Conservation (phyloP, 2,113 vertebrate genomes). For the Lasiurus borealis region DNA sequence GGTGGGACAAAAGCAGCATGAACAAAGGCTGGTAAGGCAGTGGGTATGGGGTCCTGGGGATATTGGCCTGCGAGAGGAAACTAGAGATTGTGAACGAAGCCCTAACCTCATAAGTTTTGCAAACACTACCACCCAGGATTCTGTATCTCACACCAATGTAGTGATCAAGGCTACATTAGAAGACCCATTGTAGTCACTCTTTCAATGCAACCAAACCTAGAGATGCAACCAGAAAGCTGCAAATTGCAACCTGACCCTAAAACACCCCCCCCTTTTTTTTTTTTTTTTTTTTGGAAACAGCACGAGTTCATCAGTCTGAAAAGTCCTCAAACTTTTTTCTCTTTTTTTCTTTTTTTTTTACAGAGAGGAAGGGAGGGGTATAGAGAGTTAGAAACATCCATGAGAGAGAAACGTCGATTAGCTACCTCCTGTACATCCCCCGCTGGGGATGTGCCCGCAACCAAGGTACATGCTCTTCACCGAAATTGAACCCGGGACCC, state of each 20-base stretch:
- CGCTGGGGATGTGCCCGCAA: too few relatives aligned
- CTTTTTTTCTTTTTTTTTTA: too few relatives aligned
- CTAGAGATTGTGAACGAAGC: background rate
- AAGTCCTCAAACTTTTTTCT: background rate
- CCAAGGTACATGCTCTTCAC: too few relatives aligned
- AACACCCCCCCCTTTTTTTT: too few relatives aligned
- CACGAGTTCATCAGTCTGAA: background rate
- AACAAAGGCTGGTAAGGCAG: background rate
- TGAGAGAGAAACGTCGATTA: too few relatives aligned
- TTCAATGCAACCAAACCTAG: background rate
- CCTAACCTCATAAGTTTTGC: background rate
- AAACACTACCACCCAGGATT: background rate
- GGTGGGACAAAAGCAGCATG: background rate
- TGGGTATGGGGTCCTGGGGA: background rate
- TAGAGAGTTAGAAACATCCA: too few relatives aligned
- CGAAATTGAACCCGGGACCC: too few relatives aligned
- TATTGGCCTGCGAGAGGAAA: background rate
- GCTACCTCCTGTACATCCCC: too few relatives aligned
- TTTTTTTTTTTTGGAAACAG: constrained; percentile 9
- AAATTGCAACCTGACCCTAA: background rate
- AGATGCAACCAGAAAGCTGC: background rate
- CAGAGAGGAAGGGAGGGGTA: too few relatives aligned
- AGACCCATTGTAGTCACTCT: background rate
- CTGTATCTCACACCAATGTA: background rate
- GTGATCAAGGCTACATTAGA: background rate